These are phyloP conservation scores for Parauchenoglanis ngamensis DNA, from an alignment of 2,797 vertebrate genomes.

Conservation along the genomic window DNA sequence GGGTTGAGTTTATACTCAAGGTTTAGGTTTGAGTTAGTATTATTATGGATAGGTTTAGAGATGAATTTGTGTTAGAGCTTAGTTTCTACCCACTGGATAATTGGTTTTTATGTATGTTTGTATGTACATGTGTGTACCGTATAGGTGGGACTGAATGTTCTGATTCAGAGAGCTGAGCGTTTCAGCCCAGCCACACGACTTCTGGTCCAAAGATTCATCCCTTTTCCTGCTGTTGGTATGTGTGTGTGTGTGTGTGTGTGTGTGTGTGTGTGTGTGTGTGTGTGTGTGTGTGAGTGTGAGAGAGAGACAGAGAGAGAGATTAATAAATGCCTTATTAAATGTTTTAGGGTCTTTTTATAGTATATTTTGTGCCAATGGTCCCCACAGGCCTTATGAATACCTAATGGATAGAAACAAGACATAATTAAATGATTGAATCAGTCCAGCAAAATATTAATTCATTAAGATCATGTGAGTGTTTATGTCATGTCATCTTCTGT, in stretches of 20 bases:
- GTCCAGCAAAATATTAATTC: conserved; percentile 53
- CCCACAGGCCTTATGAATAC: conserved; percentile 15
- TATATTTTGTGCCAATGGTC: conserved; percentile 10
- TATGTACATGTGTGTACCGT: conserved; percentile 37
- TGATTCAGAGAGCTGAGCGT: conserved; percentile 83
- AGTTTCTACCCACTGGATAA: neutral
- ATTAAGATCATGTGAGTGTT: conserved; percentile 34
- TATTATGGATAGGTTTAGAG: neutral
- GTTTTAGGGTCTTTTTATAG: neutral
- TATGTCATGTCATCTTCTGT: conserved; percentile 43
- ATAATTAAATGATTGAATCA: conserved; percentile 44
- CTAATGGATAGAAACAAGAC: conserved; percentile 33
- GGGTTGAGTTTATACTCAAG: neutral
- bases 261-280: neutral
- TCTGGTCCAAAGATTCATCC: conserved; percentile 91
- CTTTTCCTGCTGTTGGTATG: conserved; percentile 75
- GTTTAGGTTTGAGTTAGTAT: neutral
- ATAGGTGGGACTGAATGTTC: conserved; percentile 88
- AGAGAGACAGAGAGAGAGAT: neutral
- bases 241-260: conserved; percentile 1
- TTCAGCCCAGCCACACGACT: conserved; percentile 84
- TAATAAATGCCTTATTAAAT: neutral
- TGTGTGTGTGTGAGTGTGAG: too few relatives aligned
- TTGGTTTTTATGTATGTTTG: neutral
- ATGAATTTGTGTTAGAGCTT: neutral